phyloP scores from a whole-genome alignment of 37 sponge, comb jelly and placozoan species.

The Agelas oroides region DNA sequence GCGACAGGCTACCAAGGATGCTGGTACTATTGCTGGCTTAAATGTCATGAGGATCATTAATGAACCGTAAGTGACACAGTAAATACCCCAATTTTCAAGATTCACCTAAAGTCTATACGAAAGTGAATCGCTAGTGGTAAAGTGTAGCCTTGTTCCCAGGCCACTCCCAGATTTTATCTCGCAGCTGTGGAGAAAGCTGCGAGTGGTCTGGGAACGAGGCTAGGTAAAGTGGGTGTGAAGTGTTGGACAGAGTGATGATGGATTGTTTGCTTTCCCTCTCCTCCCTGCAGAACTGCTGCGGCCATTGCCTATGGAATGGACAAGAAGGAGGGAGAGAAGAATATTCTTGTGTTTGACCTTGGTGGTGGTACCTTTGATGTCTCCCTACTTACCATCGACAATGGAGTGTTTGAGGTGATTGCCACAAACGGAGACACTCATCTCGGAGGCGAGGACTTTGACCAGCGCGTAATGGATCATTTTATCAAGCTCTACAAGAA shows the following conservation, averaged over 20 bases:
- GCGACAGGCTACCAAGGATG: conserved; percentile 99
- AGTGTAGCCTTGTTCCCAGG: no score
- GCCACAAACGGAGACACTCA: conserved; percentile 99
- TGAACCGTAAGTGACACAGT: conserved; percentile 97
- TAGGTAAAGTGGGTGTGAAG: no score
- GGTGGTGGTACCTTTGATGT: conserved; percentile 99
- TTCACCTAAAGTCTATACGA: not conserved
- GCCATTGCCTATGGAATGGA: conserved; percentile 99
- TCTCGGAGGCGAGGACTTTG: conserved; percentile 99
- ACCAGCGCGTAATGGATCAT: conserved; percentile 99
- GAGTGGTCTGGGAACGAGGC: no score
- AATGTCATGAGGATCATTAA: conserved; percentile 99
- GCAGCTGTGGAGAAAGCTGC: no score
- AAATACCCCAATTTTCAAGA: not conserved
- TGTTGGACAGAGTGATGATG: not conserved
- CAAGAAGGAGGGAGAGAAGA: conserved; percentile 99
- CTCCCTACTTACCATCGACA: conserved; percentile 97
- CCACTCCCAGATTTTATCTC: no score
- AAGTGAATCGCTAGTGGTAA: not conserved
- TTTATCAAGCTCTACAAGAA: conserved; percentile 99
- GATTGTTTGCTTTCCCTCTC: not conserved
- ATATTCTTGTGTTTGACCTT: conserved; percentile 97
- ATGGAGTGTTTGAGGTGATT: conserved; percentile 98
- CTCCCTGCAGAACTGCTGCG: conserved; percentile 91
- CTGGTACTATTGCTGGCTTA: conserved; percentile 96